A percentile compares a stretch with the other conserved stretches of the same genome.
Evolutionary conservation across 2,113 vertebrate species (phyloP).

Genomic region (Sapayoa aenigma): DNA sequence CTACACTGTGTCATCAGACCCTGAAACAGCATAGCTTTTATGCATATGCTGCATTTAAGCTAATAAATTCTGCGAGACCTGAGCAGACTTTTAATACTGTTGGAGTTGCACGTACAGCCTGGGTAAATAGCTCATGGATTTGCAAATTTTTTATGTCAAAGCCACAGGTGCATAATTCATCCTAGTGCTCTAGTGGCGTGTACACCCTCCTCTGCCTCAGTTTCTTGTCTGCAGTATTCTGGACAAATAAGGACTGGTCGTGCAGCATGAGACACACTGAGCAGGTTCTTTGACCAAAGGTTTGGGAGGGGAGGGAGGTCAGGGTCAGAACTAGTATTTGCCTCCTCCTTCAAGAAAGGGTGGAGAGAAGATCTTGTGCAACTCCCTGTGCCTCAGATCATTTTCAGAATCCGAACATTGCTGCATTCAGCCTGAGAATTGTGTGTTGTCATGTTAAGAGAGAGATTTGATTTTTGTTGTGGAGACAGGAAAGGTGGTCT

Average conservation of each 20-base stretch:
- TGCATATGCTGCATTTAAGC: neutral
- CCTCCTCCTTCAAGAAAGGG: neutral
- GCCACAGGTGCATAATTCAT: neutral
- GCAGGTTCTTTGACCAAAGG: neutral
- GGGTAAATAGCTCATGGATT: neutral
- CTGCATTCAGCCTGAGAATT: neutral
- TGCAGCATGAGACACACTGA: neutral
- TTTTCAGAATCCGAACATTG: neutral
- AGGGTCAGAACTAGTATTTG: neutral
- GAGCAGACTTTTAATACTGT: neutral
- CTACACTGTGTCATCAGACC: neutral
- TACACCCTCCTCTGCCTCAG: neutral
- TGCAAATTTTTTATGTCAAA: neutral
- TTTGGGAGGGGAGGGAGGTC: neutral
- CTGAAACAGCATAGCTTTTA: neutral
- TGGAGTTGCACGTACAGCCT: neutral
- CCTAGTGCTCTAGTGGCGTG: neutral
- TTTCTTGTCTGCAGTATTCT: neutral
- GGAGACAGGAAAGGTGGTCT: neutral
- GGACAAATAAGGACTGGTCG: neutral
- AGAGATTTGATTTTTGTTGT: neutral
- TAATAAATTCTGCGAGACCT: conserved; percentile 11
- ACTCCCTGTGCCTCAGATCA: neutral
- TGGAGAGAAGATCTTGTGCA: neutral
- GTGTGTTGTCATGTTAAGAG: neutral